Conservation (phyloP, 2,113 vertebrate species). For the Procavia capensis region DNA sequence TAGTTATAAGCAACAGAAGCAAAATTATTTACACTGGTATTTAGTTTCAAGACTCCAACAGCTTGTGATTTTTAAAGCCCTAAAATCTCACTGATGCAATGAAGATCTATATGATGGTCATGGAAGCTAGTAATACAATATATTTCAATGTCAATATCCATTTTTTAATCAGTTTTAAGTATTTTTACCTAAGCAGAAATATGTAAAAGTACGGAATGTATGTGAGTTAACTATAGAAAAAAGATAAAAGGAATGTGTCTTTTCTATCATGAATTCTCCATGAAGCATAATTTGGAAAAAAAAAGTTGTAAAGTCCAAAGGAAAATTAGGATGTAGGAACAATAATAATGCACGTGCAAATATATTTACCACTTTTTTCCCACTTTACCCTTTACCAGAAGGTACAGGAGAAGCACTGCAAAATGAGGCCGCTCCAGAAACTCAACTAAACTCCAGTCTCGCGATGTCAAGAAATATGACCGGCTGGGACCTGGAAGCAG, state of each 20-base stretch:
- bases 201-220: background rate
- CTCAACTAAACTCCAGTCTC: background rate
- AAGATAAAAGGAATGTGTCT: background rate
- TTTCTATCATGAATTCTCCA: background rate
- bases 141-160: background rate
- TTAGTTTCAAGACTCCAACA: background rate
- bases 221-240: background rate
- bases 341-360: background rate
- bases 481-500: background rate
- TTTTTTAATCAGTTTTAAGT: background rate
- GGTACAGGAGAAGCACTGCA: background rate
- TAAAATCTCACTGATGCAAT: background rate
- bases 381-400: background rate
- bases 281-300: background rate
- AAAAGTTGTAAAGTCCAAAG: background rate
- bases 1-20: background rate
- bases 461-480: background rate
- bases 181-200: conserved; percentile 8
- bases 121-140: background rate
- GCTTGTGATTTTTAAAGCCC: background rate
- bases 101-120: background rate
- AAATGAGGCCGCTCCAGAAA: background rate
- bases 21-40: background rate
- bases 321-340: background rate
- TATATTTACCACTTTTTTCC: background rate